These are phyloP conservation scores for Augochlorella aurata DNA, from an alignment of 2,888 invertebrate species.

Conservation along the genomic window DNA sequence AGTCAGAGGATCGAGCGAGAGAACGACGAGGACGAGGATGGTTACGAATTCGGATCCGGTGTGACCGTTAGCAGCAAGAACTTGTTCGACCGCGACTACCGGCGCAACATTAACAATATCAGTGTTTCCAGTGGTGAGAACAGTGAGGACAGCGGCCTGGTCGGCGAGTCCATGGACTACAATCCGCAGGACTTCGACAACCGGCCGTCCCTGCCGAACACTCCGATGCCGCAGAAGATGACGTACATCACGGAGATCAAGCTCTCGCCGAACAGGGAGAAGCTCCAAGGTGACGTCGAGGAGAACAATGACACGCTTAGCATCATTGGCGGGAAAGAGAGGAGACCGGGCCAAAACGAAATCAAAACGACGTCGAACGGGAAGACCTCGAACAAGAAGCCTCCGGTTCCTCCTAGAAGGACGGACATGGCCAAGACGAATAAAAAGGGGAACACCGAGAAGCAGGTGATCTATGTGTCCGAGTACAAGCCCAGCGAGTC, in stretches of 20 bases:
- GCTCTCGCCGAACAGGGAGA: conserved; percentile 82
- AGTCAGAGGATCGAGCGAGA: conserved; percentile 60
- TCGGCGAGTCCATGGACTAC: conserved; percentile 75
- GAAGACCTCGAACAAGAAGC: conserved; percentile 78
- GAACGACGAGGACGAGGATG: conserved; percentile 70
- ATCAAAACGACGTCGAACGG: conserved; percentile 75
- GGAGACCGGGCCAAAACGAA: conserved; percentile 62
- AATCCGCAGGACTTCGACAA: conserved; percentile 69
- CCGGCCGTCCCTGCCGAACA: conserved; percentile 80
- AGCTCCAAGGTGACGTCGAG: conserved; percentile 52
- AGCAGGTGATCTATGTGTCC: conserved; percentile 79
- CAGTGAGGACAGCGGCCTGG: conserved; percentile 77
- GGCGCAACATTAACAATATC: conserved; percentile 77
- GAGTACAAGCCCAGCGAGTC: conserved; percentile 73
- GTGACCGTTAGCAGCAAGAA: conserved; percentile 73
- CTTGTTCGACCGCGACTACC: conserved; percentile 66
- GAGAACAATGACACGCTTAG: conserved; percentile 65
- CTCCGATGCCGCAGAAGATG: conserved; percentile 81
- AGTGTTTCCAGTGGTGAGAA: conserved; percentile 79
- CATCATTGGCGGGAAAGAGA: conserved; percentile 60
- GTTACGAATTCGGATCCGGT: conserved; percentile 73
- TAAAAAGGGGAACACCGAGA: conserved; percentile 70
- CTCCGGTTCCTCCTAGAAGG: conserved; percentile 83
- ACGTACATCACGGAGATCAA: conserved; percentile 90
- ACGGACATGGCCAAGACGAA: conserved; percentile 78